Conservation (phyloP, 1,140 invertebrate genomes). For the Euglossa dilemma region DNA sequence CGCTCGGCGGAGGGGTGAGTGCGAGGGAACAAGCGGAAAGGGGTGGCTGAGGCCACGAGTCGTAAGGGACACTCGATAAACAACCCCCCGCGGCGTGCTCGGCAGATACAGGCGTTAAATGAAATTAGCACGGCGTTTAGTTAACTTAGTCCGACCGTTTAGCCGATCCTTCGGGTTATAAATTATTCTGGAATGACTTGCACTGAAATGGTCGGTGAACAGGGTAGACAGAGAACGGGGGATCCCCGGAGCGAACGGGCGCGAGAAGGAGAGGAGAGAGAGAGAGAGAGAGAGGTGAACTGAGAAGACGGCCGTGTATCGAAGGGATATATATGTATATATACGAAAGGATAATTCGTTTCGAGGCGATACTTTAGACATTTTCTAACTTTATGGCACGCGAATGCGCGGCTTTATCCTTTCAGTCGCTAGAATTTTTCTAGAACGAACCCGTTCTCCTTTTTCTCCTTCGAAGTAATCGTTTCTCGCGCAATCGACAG, state of each 20-base stretch:
- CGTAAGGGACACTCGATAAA: slow-evolving; percentile 63
- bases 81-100: slow-evolving; percentile 67
- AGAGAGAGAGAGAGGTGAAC: background rate
- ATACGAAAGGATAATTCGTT: slow-evolving; percentile 47
- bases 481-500: no score
- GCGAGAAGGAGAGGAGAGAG: background rate
- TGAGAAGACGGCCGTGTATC: slow-evolving; percentile 37
- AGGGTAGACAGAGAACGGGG: slow-evolving; percentile 53
- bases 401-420: no score
- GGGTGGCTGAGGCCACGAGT: slow-evolving; percentile 24
- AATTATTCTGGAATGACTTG: slow-evolving; percentile 80
- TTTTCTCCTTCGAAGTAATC: background rate
- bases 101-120: slow-evolving; percentile 75
- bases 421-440: background rate
- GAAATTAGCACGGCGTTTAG: slow-evolving; percentile 80
- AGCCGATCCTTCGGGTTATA: slow-evolving; percentile 76
- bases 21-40: slow-evolving; percentile 13
- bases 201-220: slow-evolving; percentile 55
- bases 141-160: slow-evolving; percentile 74
- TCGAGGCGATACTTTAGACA: slow-evolving; percentile 38
- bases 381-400: slow-evolving; percentile 20
- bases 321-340: slow-evolving; percentile 30
- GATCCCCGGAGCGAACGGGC: background rate
- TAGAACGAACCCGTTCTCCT: background rate
- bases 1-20: background rate